Base-by-base conservation (phyloP, 2,888 invertebrate species). In the Drosophila villosipedis region DNA sequence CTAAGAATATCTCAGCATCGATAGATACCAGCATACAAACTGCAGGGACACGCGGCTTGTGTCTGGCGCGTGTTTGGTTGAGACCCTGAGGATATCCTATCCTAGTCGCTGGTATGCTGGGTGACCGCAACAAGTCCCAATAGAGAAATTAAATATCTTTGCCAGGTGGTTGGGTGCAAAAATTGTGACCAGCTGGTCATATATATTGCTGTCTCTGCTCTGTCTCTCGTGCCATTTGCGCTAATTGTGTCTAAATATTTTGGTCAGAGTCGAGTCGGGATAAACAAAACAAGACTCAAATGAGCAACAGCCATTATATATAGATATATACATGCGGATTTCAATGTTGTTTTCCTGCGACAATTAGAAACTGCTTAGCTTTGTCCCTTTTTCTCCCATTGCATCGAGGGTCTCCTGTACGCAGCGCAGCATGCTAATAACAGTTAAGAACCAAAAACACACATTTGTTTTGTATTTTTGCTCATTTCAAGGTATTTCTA, bases 241-340 rank as follows among this genome's bases (percentile, higher is more conserved):
- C 90, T 86, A 86, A 90, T 86, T 89, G 85, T 86, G 83, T 88
- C 71, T 90, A 90, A 86, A 90, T 89, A 89, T 85, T 86, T 75
- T 89, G 84, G 78, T 60, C 75, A 72, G 55, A 57, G 37, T 50
- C 49, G 73, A 37, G 25, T 47, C 47, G 52, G 59, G 54, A 41
- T 35, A 53, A 64, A 64, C 70, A 47, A 47, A 47, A 47, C 25
- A 3, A 3, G 55, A 39, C 54, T 33, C 53, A 78, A 79, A 76
- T 76, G 78, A 76, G 81, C 71, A 71, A 49, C 22, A n/a, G 28
- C 53, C 41, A 52, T 54, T 72, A 66, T 80, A 71, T 49, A 43
- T 12, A 25, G 22, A 47, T 28, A 25, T 49, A 25, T 25, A 10
- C 5, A 50, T 50, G 22, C 9, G 25, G 25, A 52, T 30, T 30